Evolutionary conservation across 2,797 vertebrate genomes (phyloP).

Genomic region (Rhabdomys pumilio): DNA sequence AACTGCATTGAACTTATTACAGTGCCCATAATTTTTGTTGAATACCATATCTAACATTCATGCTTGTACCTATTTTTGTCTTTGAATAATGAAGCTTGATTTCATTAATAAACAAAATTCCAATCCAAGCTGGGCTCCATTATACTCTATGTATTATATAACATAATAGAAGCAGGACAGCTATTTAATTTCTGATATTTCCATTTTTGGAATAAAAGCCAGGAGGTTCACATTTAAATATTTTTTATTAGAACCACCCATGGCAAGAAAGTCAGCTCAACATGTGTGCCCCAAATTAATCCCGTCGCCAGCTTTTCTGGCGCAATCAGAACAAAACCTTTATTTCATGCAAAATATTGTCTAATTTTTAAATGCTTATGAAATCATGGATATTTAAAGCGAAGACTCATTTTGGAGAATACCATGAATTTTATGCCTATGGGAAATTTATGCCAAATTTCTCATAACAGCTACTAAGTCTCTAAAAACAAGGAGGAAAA

Average conservation of each 20-base stretch:
- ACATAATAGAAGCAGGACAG: conserved; percentile 4
- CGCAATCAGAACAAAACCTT: conserved; percentile 46
- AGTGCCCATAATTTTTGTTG: conserved; percentile 25
- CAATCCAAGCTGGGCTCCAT: conserved; percentile 62
- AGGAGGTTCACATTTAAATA: conserved; percentile 66
- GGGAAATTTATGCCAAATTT: conserved; percentile 60
- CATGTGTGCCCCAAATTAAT: conserved; percentile 47
- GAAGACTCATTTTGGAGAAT: conserved; percentile 62
- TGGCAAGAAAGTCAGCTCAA: background rate
- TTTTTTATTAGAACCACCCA: conserved; percentile 67
- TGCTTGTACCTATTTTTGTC: conserved; percentile 33
- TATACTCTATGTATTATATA: conserved; percentile 53
- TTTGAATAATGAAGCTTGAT: conserved; percentile 63
- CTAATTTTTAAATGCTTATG: conserved; percentile 60
- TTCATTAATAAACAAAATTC: conserved; percentile 79
- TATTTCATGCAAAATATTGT: conserved; percentile 65
- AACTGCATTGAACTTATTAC: background rate
- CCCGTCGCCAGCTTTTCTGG: conserved; percentile 54
- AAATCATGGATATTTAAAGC: conserved; percentile 64
- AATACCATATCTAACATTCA: conserved; percentile 58
- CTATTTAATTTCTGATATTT: conserved; percentile 80
- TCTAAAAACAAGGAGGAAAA: background rate
- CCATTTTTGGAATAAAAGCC: conserved; percentile 77
- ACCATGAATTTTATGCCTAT: background rate
- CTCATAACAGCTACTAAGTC: background rate